phyloP scores from a whole-genome alignment of 2,797 vertebrate genomes.

The Channa striata region DNA sequence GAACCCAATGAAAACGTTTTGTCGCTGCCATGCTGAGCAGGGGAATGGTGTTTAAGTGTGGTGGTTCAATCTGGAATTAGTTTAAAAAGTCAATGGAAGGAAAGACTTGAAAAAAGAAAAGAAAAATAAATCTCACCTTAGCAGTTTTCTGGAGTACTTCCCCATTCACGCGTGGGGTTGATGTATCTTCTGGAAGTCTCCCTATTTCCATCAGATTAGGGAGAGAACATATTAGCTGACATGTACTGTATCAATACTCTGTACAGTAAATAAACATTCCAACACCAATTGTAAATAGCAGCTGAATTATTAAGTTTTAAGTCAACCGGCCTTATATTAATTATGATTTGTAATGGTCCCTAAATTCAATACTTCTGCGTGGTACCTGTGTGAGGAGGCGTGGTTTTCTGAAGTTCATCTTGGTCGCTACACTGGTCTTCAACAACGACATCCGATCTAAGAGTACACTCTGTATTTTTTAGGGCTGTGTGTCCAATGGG shows the following conservation, averaged over 20 bases:
- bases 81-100: fast-evolving
- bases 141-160: slow-evolving; percentile 92
- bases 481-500: slow-evolving; percentile 13
- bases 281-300: neutral
- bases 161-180: slow-evolving; percentile 64
- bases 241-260: neutral
- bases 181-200: slow-evolving; percentile 41
- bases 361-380: neutral
- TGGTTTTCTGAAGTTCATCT: slow-evolving; percentile 62
- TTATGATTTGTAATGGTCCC: neutral
- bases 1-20: neutral
- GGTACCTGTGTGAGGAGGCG: slow-evolving; percentile 69
- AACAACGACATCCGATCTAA: slow-evolving; percentile 80
- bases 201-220: slow-evolving; percentile 34
- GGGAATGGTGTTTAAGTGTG: too few species aligned
- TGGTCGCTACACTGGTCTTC: slow-evolving; percentile 85
- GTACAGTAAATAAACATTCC: neutral
- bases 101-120: neutral
- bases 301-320: neutral
- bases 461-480: slow-evolving; percentile 28
- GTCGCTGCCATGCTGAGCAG: neutral
- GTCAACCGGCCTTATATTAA: neutral
- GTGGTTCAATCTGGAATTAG: neutral
- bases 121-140: slow-evolving; percentile 84
- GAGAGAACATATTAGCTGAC: slow-evolving; percentile 3